Evolutionary conservation across 2,113 vertebrate species (phyloP), one percentile per base, ranked within the genome.

Genomic region (Caranx melampygus): DNA sequence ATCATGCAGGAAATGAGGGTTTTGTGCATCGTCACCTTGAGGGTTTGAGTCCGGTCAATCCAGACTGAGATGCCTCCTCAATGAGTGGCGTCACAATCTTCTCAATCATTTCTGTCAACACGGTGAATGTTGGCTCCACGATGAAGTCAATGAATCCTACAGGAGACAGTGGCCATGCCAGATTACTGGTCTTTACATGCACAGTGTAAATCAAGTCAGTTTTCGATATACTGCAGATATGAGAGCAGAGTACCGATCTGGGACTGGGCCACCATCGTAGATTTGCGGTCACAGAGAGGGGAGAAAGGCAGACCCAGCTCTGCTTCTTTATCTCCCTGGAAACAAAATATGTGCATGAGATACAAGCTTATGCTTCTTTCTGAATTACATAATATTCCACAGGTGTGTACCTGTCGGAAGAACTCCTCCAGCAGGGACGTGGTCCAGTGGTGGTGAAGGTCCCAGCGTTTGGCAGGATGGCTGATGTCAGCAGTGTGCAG

Each of bases 121-220:
- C 96, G 45, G 95, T 96, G 90, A 99, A 98, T 42, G 98, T 99
- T 62, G 98, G 97, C 78, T 99, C 97, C 95, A 99, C 98, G 0
- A 99, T 99, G 92, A 98, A 99, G 87, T 99, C 98, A 60, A 99
- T 99, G 88, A 99, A 99, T 86, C 98, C 98, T 99, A 89, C 34
- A 63, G 68, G 42, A 64, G 62, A 76, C 21, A 60, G 16, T 2
- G 16, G 34, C 16, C 26, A 33, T 20, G 34, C 3, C 26, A 45
- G 10, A 79, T 14, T 52, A 15, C 26, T 26, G 3, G 26, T 26
- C 26, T 26, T 26, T 26, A 26, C 26, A 26, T 26, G 26, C 26
- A 26, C 26, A 26, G 26, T 26, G 26, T 1, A 26, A 26, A 26
- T 26, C 1, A 26, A 26, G 26, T 26, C 26, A 26, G 26, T 26